phyloP scores from a whole-genome alignment of 2,797 vertebrate species.

The Botia almorhae region DNA sequence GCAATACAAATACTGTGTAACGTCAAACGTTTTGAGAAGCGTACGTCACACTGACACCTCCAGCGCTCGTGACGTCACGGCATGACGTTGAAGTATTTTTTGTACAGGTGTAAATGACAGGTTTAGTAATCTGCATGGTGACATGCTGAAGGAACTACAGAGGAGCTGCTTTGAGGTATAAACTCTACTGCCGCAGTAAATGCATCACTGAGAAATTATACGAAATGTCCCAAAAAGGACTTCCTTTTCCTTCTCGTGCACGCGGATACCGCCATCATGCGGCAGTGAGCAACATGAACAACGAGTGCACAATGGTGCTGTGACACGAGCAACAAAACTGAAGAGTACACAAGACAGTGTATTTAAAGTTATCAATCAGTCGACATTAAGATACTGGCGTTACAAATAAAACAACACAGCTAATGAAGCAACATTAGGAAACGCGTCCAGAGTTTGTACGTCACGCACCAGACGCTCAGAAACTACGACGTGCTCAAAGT shows the following conservation, averaged over 20 bases:
- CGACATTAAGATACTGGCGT: neutral
- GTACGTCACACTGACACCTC: too few relatives aligned
- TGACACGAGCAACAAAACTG: neutral
- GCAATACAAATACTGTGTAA: too few relatives aligned
- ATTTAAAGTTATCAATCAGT: neutral
- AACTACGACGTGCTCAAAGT: neutral
- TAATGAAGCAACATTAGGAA: neutral
- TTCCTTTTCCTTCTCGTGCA: conserved; percentile 41
- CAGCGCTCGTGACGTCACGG: too few relatives aligned
- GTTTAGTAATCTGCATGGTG: neutral
- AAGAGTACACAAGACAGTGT: neutral
- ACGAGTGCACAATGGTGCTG: neutral
- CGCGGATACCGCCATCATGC: conserved; percentile 78
- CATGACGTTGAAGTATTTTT: too few relatives aligned
- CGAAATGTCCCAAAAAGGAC: neutral
- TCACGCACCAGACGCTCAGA: neutral
- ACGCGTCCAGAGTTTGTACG: neutral
- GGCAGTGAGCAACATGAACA: conserved; percentile 53
- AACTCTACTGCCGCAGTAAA: neutral
- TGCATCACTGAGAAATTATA: neutral
- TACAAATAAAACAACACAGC: neutral
- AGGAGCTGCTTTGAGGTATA: neutral
- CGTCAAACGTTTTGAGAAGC: too few relatives aligned
- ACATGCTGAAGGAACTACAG: too few relatives aligned
- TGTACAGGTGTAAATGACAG: neutral